These are phyloP conservation scores for Cryptus armator DNA, from an alignment of 2,888 invertebrate genomes.

Conservation along the genomic window DNA sequence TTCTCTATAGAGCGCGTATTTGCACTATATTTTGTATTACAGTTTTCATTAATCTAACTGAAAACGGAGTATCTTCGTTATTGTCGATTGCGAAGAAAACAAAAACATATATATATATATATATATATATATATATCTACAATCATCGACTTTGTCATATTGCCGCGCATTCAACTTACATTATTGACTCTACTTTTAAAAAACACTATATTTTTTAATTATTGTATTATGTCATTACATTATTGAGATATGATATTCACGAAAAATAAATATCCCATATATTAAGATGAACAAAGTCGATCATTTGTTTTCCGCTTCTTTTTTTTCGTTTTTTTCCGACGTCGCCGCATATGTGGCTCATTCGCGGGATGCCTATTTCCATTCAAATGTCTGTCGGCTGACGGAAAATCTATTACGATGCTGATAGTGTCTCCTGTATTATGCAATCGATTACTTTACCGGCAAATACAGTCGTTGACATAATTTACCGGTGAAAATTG, in stretches of 20 bases:
- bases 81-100: conserved; percentile 54
- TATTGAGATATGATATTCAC: conserved; percentile 81
- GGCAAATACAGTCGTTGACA: neutral
- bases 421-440: neutral
- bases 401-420: neutral
- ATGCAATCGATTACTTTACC: neutral
- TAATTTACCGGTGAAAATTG: neutral
- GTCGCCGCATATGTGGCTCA: too few relatives aligned
- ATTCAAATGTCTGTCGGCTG: neutral
- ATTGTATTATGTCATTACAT: conserved; percentile 82
- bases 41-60: conserved; percentile 78
- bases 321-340: neutral
- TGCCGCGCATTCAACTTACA: conserved; percentile 78
- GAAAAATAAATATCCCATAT: conserved; percentile 80
- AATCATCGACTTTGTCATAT: conserved; percentile 77
- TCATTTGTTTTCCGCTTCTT: neutral
- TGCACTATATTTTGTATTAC: conserved; percentile 84
- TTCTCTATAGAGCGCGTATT: conserved; percentile 81
- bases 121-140: conserved; percentile 42
- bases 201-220: conserved; percentile 84
- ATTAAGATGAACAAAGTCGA: conserved; percentile 43
- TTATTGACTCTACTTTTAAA: conserved; percentile 82
- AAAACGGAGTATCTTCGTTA: conserved; percentile 68
- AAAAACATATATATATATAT: neutral
- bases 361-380: too few relatives aligned